Conservation (phyloP, 2,797 vertebrate genomes). For the Cynopterus sphinx region DNA sequence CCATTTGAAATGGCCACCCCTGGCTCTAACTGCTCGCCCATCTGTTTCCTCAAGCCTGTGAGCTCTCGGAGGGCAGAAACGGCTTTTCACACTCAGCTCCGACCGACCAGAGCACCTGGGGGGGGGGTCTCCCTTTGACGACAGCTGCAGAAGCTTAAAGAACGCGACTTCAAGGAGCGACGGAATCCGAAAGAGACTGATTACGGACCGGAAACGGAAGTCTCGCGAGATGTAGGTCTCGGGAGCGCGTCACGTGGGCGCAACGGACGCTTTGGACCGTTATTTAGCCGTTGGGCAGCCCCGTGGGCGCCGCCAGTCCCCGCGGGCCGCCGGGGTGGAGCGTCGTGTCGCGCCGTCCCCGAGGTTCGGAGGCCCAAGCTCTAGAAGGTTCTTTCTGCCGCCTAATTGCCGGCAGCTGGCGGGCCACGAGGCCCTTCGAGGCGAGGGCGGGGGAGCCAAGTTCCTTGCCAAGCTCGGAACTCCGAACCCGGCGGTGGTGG, state of each 20-base stretch:
- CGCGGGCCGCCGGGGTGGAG: rapidly evolving
- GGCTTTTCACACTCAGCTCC: background rate
- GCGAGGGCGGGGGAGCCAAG: background rate
- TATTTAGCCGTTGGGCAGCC: background rate
- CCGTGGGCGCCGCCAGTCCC: rapidly evolving
- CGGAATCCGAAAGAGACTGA: rapidly evolving
- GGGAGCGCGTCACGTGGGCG: rapidly evolving
- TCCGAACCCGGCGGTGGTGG: too few relatives aligned
- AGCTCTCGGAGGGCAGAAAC: background rate
- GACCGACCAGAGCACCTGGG: rapidly evolving
- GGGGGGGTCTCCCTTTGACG: background rate
- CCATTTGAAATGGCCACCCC: background rate
- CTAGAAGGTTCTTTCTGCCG: background rate
- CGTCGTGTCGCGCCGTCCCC: background rate
- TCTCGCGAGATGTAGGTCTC: conserved; percentile 47
- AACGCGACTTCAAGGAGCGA: rapidly evolving
- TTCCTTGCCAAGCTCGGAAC: background rate
- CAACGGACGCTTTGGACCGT: background rate
- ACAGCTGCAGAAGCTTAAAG: background rate
- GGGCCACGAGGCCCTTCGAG: background rate
- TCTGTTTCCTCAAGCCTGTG: background rate
- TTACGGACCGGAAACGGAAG: background rate
- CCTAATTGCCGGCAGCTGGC: background rate
- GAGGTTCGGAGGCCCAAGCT: background rate
- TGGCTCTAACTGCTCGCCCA: too few relatives aligned